Conservation (phyloP, 2,797 vertebrate species). For the Sebastes minor region DNA sequence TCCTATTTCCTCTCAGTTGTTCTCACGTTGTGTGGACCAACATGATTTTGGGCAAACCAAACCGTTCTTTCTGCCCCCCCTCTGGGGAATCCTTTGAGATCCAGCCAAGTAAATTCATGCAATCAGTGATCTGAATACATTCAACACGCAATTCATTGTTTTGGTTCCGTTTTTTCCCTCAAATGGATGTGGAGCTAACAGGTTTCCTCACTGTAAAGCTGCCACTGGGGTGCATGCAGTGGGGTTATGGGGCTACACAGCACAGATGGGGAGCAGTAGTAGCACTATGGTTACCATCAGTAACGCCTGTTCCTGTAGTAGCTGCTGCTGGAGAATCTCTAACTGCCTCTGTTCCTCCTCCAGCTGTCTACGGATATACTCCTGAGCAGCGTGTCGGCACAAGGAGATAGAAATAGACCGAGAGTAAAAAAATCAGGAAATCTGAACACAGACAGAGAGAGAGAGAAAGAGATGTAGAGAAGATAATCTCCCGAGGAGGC, state of each 20-base stretch:
- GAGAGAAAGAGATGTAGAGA: slow-evolving; percentile 12
- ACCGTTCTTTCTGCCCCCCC: neutral
- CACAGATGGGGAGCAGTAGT: slow-evolving; percentile 42
- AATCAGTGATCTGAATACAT: slow-evolving; percentile 23
- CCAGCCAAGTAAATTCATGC: slow-evolving; percentile 52
- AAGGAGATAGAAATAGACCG: slow-evolving; percentile 51
- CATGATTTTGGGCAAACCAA: slow-evolving; percentile 18
- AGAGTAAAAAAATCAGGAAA: slow-evolving; percentile 46
- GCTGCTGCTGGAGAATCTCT: slow-evolving; percentile 99
- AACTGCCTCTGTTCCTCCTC: slow-evolving; percentile 99
- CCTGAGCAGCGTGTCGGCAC: slow-evolving; percentile 84
- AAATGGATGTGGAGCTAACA: neutral
- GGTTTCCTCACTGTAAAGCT: neutral
- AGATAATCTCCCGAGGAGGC: slow-evolving; percentile 34
- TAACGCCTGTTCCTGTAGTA: slow-evolving; percentile 98
- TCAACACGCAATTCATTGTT: neutral
- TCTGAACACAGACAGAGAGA: slow-evolving; percentile 4
- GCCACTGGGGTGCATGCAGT: slow-evolving; percentile 54
- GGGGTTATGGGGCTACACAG: slow-evolving; percentile 43
- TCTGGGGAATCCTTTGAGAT: slow-evolving; percentile 48
- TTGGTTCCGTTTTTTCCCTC: neutral
- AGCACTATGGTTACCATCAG: slow-evolving; percentile 91
- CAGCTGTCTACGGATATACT: slow-evolving; percentile 99
- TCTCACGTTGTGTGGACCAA: slow-evolving; percentile 19
- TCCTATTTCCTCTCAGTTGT: slow-evolving; percentile 18